phyloP scores from a whole-genome alignment of 2,113 vertebrate species.

The Oxyura jamaicensis region DNA sequence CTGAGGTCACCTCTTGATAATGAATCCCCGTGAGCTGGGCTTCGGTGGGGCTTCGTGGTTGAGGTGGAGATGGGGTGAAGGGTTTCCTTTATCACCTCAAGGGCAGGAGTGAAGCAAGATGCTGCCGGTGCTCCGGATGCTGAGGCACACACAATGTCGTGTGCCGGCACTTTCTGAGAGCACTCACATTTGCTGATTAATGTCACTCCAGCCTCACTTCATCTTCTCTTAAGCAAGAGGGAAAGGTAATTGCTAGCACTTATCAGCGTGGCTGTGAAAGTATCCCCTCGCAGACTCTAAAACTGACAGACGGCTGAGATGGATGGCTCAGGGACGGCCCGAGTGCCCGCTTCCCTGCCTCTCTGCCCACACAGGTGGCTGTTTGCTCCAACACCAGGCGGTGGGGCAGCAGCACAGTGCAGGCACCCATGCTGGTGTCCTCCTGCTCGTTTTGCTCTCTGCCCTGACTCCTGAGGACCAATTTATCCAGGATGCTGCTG shows the following conservation, averaged over 20 bases:
- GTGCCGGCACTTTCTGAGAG: not conserved
- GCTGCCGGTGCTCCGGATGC: not conserved
- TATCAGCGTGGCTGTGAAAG: not conserved
- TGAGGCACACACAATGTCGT: not conserved
- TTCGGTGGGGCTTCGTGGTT: not conserved
- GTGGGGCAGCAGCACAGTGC: accelerated
- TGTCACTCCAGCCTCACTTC: accelerated
- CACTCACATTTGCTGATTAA: not conserved
- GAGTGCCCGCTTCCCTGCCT: not conserved
- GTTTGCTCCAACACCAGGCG: not conserved
- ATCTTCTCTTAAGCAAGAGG: not conserved
- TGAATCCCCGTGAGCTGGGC: not conserved
- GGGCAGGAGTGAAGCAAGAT: not conserved
- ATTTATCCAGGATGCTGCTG: not conserved
- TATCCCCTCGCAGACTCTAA: not conserved
- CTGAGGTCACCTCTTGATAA: not conserved
- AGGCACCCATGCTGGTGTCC: accelerated
- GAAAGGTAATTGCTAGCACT: not conserved
- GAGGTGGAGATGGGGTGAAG: not conserved
- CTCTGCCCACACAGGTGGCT: not conserved
- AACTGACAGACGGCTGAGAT: not conserved
- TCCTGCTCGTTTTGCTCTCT: not conserved
- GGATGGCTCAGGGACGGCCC: not conserved
- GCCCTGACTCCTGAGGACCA: not conserved
- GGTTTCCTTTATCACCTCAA: not conserved